Conservation (phyloP, 2,113 vertebrate species). For the Bufo gargarizans region DNA sequence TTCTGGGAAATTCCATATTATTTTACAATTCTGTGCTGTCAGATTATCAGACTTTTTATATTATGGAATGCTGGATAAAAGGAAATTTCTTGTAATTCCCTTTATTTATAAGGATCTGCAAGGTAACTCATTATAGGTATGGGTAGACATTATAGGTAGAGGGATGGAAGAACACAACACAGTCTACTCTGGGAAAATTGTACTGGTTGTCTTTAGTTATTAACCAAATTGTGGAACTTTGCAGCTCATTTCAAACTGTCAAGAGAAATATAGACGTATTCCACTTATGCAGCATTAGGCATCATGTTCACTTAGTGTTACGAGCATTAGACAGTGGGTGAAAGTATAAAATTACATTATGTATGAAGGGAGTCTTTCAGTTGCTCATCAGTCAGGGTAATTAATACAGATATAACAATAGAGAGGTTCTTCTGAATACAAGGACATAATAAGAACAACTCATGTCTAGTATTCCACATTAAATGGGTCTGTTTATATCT, state of each 20-base stretch:
- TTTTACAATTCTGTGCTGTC: not conserved
- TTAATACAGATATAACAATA: slow-evolving; percentile 34
- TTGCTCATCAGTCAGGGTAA: slow-evolving; percentile 2
- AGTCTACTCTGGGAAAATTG: not conserved
- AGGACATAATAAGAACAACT: not conserved
- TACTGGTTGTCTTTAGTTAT: not conserved
- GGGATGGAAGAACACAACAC: not conserved
- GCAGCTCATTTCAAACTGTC: slow-evolving; percentile 25
- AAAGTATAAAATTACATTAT: slow-evolving; percentile 21
- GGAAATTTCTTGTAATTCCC: not conserved
- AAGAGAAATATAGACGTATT: slow-evolving; percentile 25
- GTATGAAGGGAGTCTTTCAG: not conserved
- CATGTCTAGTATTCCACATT: not conserved
- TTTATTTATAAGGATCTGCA: not conserved
- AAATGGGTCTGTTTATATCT: not conserved
- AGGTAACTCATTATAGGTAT: not conserved
- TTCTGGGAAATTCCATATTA: not conserved
- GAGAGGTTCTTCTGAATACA: not conserved
- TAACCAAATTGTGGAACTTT: slow-evolving; percentile 6
- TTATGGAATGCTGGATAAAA: not conserved
- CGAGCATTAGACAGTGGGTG: not conserved
- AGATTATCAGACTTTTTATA: not conserved
- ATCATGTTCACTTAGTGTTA: slow-evolving; percentile 43
- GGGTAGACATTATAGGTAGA: not conserved
- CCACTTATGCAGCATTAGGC: not conserved